phyloP scores from a whole-genome alignment of 2,888 invertebrate species.

The Blastobasis adustella region DNA sequence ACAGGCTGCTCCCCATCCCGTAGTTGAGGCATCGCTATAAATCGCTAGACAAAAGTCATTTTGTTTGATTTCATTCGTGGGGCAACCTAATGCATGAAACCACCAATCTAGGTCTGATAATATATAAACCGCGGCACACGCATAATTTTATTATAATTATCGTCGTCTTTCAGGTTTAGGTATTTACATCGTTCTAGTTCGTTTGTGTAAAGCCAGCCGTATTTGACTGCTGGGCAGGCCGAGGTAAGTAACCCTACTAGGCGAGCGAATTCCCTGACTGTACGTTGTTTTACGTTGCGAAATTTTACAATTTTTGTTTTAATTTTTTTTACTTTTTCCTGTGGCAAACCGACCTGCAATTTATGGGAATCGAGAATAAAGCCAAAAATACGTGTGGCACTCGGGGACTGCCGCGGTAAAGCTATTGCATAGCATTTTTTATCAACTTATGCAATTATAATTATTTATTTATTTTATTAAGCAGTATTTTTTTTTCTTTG shows the following conservation, averaged over 20 bases:
- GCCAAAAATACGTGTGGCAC: too few relatives aligned
- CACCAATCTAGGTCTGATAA: neutral
- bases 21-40: too few relatives aligned
- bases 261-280: conserved; percentile 2
- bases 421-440: too few relatives aligned
- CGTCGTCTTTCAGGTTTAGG: neutral
- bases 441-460: too few relatives aligned
- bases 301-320: neutral
- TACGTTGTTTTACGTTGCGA: neutral
- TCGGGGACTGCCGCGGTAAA: too few relatives aligned
- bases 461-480: too few relatives aligned
- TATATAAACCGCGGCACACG: neutral
- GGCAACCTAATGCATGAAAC: too few relatives aligned
- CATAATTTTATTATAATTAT: neutral
- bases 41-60: neutral
- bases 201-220: conserved; percentile 6
- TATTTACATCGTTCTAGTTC: conserved; percentile 1
- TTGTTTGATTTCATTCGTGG: neutral
- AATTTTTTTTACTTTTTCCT: neutral
- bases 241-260: conserved; percentile 1
- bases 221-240: conserved; percentile 1
- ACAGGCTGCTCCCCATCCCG: conserved; percentile 8
- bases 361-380: neutral
- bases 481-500: too few relatives aligned
- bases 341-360: neutral